A percentile compares a stretch with the other conserved stretches of the same genome.
Conservation (phyloP, 2,113 vertebrate genomes). For the Oncorhynchus keta region DNA sequence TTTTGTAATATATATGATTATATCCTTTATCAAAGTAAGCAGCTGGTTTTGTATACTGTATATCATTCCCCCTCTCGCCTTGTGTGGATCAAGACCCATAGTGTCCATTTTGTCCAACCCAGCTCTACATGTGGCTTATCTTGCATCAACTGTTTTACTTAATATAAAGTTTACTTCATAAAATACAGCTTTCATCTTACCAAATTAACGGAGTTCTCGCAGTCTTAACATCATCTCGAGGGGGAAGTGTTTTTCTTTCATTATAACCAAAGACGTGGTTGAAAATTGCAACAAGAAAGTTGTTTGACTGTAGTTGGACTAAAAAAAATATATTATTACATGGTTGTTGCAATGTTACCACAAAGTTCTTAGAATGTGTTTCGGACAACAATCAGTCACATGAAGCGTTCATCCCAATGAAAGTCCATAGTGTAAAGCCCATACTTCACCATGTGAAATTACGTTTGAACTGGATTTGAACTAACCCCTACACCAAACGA, state of each 20-base stretch:
- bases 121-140: neutral
- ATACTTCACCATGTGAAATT: too few relatives aligned
- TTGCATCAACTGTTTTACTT: too few relatives aligned
- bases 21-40: conserved; percentile 64
- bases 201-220: neutral
- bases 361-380: too few relatives aligned
- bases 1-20: conserved; percentile 73
- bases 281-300: conserved; percentile 53
- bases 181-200: neutral
- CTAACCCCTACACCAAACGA: neutral
- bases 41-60: conserved; percentile 50
- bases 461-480: neutral
- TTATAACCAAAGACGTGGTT: conserved; percentile 71
- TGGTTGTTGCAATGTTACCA: neutral
- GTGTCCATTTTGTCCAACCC: neutral
- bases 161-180: neutral
- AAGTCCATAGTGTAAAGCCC: too few relatives aligned
- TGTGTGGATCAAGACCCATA: conserved; percentile 20
- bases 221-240: neutral
- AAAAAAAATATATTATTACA: neutral
- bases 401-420: too few relatives aligned
- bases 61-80: conserved; percentile 41
- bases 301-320: conserved; percentile 43
- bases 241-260: neutral
- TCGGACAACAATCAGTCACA: too few relatives aligned